Percentiles rank a stretch among this genome's conserved stretches.
These are phyloP conservation scores for Cheilosia vulpina DNA, from an alignment of 2,888 invertebrate species.

Conservation along the genomic window DNA sequence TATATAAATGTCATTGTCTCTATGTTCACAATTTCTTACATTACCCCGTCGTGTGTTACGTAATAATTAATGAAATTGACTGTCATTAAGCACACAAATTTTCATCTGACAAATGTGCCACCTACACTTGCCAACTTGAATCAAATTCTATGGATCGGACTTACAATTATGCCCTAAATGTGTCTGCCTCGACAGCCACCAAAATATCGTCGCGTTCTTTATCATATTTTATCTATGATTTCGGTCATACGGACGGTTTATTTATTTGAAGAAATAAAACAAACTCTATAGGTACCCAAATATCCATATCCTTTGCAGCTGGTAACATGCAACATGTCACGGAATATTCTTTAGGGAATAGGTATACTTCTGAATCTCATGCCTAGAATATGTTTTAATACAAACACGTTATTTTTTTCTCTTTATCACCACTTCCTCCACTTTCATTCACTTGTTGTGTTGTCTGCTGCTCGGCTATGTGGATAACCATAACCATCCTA, in stretches of 20 bases:
- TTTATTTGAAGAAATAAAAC: constrained; percentile 3
- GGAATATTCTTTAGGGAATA: not conserved
- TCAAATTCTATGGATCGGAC: too few species aligned
- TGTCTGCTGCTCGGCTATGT: constrained; percentile 64
- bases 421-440: constrained; percentile 64
- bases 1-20: constrained; percentile 38
- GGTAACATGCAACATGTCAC: constrained; percentile 49
- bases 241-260: not conserved
- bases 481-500: constrained; percentile 60
- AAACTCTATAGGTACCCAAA: not conserved
- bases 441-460: constrained; percentile 75
- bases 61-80: constrained; percentile 1
- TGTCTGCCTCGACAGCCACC: not conserved
- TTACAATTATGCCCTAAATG: too few species aligned
- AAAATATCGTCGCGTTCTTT: constrained; percentile 36
- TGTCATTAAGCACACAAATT: not conserved
- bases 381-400: constrained; percentile 43
- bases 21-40: not conserved
- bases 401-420: constrained; percentile 51
- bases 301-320: constrained; percentile 54
- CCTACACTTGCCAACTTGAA: not conserved
- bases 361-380: constrained; percentile 12
- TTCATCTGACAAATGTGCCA: not conserved
- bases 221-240: not conserved
- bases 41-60: not conserved